Evolutionary conservation across 2,888 invertebrate genomes (phyloP).

Genomic region (Blomia tropicalis): DNA sequence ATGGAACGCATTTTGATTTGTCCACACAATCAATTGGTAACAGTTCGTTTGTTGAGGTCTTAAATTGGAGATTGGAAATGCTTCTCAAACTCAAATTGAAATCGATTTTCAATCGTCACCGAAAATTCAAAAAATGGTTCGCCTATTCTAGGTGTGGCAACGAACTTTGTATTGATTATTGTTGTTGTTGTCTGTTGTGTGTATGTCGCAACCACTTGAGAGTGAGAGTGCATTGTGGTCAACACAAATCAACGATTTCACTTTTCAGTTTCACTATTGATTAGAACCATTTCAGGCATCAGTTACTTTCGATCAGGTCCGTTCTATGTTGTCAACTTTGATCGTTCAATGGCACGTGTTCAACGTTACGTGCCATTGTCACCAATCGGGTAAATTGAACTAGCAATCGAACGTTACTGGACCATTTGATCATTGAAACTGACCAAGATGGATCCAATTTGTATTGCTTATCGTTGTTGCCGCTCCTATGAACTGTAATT

Average conservation of each 20-base stretch:
- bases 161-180: not conserved
- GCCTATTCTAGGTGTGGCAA: no score
- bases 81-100: not conserved
- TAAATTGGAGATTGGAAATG: no score
- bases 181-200: not conserved
- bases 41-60: no score
- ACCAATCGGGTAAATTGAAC: no score
- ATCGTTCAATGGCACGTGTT: not conserved
- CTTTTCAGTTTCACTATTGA: no score
- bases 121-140: not conserved
- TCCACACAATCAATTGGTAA: no score
- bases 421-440: not conserved
- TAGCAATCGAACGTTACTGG: no score
- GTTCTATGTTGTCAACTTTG: not conserved
- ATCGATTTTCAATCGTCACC: constrained; percentile 4
- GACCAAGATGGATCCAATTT: not conserved
- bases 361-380: no score
- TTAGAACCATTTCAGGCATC: not conserved
- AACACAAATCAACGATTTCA: no score
- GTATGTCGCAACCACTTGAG: no score
- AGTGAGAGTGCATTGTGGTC: no score
- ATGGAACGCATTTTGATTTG: no score
- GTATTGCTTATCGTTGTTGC: not conserved
- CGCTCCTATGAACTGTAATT: not conserved
- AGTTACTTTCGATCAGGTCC: not conserved